Base-by-base conservation (phyloP, 2,113 vertebrate genomes). In the Muntiacus muntjak region DNA sequence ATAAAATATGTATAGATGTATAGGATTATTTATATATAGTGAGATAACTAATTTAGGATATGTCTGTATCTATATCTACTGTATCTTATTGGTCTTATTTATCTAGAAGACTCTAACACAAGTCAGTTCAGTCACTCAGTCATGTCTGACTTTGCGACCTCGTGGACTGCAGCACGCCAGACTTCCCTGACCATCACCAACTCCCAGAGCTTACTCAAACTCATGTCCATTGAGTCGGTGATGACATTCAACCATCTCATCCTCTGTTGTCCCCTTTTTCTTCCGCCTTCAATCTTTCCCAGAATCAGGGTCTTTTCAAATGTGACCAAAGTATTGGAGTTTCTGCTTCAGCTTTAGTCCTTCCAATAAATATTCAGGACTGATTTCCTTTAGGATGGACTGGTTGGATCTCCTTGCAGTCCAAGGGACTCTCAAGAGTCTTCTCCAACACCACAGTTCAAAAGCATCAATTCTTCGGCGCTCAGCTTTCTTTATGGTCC, bases 131-230 rank as follows among this genome's bases (percentile, higher is more conserved):
- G 67, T 74, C 36, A 40, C 64, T 36, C 33, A 67, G 64, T 67
- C 64, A 36, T 67, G 64, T 36, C 33, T 3, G 8, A 67, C 33
- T 36, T 17, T 36, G 64, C 8, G 5, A 67, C 64, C 17, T 16
- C 17, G 0, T 67, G 64, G 33, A 36, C 8, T 67, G n/a, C 17
- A 67, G 33, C 33, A 67, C 0, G 3, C 17, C 33, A 67, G 64
- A 67, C 64, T 67, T 67, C 33, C 33, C 64, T 67, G 64, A 36
- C 64, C 17, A 67, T 36, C 64, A 67, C 17, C 64, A 67, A 21
- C 8, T 67, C 8, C 33, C 64, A 67, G 30, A 67, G 64, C 33
- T 36, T 67, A 67, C 17, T 67, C 64, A 67, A 36, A 67, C 17
- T 67, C 8, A 36, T 21, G 8, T 67, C 33, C 33, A 36, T 67